These are phyloP conservation scores for Sinocyclocheilus maitianheensis DNA, from an alignment of 2,113 vertebrate genomes.

Conservation along the genomic window DNA sequence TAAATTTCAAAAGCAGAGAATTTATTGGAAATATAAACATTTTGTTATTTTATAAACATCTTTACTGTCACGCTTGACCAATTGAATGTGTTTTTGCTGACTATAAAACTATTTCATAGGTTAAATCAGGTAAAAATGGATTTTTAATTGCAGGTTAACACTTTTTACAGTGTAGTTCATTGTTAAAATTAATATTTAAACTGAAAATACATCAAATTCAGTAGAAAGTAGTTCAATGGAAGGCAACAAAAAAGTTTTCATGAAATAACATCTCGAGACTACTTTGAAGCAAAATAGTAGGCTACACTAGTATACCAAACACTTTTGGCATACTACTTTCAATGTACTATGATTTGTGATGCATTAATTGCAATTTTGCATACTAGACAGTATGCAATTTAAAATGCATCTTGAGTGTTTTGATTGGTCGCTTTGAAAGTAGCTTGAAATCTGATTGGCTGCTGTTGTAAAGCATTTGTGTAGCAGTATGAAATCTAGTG, in stretches of 20 bases:
- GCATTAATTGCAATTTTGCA: not conserved
- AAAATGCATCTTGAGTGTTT: not conserved
- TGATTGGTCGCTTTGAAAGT: not conserved
- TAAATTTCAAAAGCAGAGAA: no score
- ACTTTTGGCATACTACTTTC: not conserved
- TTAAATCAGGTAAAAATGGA: not conserved
- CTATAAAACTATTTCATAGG: not conserved
- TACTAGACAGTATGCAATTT: not conserved
- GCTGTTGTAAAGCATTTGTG: not conserved
- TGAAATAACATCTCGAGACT: not conserved
- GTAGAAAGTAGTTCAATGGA: not conserved
- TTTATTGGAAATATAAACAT: not conserved
- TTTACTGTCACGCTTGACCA: not conserved
- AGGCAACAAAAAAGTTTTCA: not conserved
- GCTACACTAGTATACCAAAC: no score
- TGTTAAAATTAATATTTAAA: not conserved
- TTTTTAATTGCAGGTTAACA: not conserved
- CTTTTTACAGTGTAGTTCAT: not conserved
- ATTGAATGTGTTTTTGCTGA: not conserved
- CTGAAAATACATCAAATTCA: not conserved
- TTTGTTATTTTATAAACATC: not conserved
- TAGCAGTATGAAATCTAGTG: not conserved
- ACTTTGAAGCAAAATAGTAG: not conserved
- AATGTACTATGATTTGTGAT: not conserved
- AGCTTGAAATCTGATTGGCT: not conserved